Conservation (phyloP, 2,113 vertebrate species). For the Callithrix jacchus region DNA sequence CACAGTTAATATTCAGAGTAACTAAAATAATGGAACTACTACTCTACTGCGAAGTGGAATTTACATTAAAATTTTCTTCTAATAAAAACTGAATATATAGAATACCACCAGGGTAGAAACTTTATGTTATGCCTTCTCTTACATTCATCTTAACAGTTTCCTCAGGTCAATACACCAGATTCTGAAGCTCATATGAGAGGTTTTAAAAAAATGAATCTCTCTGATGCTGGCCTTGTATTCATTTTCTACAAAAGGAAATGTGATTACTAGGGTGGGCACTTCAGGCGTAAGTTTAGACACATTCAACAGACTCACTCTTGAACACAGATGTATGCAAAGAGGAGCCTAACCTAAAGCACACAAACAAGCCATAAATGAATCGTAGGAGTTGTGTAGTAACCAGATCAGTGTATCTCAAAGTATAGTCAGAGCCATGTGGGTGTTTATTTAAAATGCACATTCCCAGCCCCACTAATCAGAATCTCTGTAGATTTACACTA, state of each 20-base stretch:
- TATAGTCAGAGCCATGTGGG: background rate
- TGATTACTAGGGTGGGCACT: background rate
- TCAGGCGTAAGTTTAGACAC: background rate
- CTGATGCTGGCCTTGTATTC: background rate
- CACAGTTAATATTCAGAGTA: background rate
- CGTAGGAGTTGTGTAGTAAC: background rate
- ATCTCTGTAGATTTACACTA: background rate
- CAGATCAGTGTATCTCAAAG: background rate
- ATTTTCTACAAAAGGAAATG: background rate
- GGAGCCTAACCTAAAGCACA: background rate
- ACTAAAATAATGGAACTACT: background rate
- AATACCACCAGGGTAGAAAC: background rate
- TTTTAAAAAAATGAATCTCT: background rate
- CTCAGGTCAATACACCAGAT: background rate
- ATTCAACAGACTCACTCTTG: background rate
- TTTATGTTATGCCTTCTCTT: background rate
- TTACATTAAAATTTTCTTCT: constrained; percentile 18
- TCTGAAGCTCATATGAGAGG: background rate
- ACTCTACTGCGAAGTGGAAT: background rate
- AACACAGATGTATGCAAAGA: background rate
- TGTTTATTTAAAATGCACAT: background rate
- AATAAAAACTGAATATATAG: constrained; percentile 10
- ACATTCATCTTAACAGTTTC: constrained; percentile 23
- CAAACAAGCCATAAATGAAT: background rate
- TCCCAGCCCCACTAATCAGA: background rate